Percentiles rank a stretch among this genome's conserved stretches.
These are phyloP conservation scores for Campylorhamphus procurvoides DNA, from an alignment of 2,113 vertebrate species.

Conservation along the genomic window DNA sequence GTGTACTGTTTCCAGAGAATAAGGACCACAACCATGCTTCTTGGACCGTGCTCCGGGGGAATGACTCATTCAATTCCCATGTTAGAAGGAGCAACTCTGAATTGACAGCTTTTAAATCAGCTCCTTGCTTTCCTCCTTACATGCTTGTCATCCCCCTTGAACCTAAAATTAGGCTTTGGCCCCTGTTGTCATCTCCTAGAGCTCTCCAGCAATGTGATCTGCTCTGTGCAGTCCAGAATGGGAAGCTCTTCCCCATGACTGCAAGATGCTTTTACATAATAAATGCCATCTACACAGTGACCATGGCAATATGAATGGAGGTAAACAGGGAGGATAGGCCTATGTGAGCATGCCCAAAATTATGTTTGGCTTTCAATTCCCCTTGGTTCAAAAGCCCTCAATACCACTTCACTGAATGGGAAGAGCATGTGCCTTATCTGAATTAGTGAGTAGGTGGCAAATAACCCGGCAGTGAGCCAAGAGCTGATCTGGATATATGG, in stretches of 20 bases:
- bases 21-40: neutral
- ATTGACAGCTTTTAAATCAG: neutral
- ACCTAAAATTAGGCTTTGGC: neutral
- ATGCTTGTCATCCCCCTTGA: neutral
- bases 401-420: neutral
- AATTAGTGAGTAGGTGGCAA: neutral
- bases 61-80: neutral
- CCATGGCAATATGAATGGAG: rapidly evolving
- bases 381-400: neutral
- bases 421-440: neutral
- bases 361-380: rapidly evolving
- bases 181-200: neutral
- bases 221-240: neutral
- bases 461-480: rapidly evolving
- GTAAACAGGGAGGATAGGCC: rapidly evolving
- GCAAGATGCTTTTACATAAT: neutral
- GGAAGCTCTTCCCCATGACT: neutral
- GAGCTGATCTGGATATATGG: neutral
- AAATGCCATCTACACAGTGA: rapidly evolving
- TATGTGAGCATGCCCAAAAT: rapidly evolving
- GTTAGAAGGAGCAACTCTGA: neutral
- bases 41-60: neutral
- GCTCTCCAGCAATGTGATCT: neutral
- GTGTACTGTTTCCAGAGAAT: neutral
- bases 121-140: neutral